phyloP scores from a whole-genome alignment of 2,888 invertebrate genomes.

The Oscheius onirici region DNA sequence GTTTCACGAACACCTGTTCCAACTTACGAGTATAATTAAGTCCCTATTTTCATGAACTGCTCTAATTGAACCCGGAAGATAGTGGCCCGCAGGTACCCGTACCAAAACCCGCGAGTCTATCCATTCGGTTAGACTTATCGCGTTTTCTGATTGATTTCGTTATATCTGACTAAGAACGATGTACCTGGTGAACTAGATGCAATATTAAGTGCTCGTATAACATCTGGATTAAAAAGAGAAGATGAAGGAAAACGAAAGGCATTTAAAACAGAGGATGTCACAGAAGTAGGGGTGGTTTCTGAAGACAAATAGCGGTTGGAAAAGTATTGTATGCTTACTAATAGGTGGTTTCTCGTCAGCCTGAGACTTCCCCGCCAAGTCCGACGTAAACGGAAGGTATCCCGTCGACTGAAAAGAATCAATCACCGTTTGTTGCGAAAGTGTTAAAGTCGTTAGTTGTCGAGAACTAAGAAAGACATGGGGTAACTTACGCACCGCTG shows the following conservation, averaged over 20 bases:
- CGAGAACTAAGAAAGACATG: background rate
- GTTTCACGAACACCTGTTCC: background rate
- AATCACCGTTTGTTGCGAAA: background rate
- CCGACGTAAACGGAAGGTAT: conserved; percentile 21
- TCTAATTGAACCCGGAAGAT: conserved; percentile 50
- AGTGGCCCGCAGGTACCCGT: conserved; percentile 48
- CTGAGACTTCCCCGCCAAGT: conserved; percentile 23
- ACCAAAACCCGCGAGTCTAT: conserved; percentile 56
- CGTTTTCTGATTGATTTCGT: conserved; percentile 11
- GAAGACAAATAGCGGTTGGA: background rate
- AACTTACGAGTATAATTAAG: conserved; percentile 45
- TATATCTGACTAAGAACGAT: background rate
- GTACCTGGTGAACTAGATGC: conserved; percentile 30
- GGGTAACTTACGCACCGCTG: conserved; percentile 17
- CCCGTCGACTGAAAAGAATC: conserved; percentile 18
- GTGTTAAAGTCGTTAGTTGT: background rate
- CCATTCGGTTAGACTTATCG: conserved; percentile 53
- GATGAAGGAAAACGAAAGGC: conserved; percentile 33
- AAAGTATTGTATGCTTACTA: background rate
- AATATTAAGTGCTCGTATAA: conserved; percentile 30
- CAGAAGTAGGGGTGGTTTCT: conserved; percentile 24
- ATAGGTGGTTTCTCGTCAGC: conserved; percentile 22
- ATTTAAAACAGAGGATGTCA: conserved; percentile 28
- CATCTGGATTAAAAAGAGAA: conserved; percentile 27
- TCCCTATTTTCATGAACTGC: conserved; percentile 40